Evolutionary conservation across 2,888 invertebrate species (phyloP).

Genomic region (Brachypalpus laphriformis): DNA sequence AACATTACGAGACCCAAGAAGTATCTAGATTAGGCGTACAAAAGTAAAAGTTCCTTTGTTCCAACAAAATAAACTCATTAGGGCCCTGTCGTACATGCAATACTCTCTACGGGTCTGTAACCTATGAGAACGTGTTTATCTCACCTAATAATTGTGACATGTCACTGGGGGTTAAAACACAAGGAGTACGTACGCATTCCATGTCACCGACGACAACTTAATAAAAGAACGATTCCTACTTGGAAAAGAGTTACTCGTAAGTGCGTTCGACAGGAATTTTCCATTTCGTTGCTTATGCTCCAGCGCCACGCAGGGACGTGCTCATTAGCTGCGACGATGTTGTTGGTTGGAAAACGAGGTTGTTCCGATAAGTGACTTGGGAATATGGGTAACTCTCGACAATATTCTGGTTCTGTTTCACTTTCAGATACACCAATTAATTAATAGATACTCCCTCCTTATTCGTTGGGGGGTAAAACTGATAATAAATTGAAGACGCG

Average conservation of each 20-base stretch:
- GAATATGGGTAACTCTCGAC: slow-evolving; percentile 48
- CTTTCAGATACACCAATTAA: slow-evolving; percentile 43
- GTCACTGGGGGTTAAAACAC: slow-evolving; percentile 35
- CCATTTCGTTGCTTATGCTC: slow-evolving; percentile 19
- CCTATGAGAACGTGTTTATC: slow-evolving; percentile 37
- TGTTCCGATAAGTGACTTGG: slow-evolving; percentile 43
- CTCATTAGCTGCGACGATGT: slow-evolving; percentile 56
- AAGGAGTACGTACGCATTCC: slow-evolving; percentile 11
- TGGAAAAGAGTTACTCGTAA: background rate
- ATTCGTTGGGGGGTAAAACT: background rate
- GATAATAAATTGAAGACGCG: slow-evolving; percentile 48
- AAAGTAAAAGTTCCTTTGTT: slow-evolving; percentile 54
- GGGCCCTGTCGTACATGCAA: background rate
- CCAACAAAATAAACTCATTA: slow-evolving; percentile 58
- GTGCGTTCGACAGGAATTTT: slow-evolving; percentile 13
- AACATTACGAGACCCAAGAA: background rate
- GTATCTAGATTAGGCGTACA: slow-evolving; percentile 19
- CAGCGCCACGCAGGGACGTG: slow-evolving; percentile 22
- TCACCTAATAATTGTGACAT: slow-evolving; percentile 32
- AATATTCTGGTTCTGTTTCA: background rate
- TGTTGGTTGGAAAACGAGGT: background rate
- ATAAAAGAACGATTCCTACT: slow-evolving; percentile 28
- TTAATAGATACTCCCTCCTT: slow-evolving; percentile 7
- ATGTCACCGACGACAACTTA: slow-evolving; percentile 31
- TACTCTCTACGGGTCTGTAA: background rate